Conservation (phyloP, 2,113 vertebrate species). For the Plecturocebus donacophilus region DNA sequence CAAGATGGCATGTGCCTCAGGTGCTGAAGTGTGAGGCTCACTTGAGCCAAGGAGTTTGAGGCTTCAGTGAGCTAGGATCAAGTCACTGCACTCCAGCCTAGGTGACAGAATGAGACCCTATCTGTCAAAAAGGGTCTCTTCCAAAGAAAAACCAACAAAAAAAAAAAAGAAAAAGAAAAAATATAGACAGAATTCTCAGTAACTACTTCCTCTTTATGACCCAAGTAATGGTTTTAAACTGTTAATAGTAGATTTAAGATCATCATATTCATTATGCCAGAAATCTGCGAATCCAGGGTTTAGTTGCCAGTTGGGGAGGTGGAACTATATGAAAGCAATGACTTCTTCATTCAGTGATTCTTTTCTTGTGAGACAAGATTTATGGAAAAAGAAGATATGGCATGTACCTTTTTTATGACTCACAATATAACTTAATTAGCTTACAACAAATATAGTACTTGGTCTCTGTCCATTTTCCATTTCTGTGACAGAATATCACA, state of each 20-base stretch:
- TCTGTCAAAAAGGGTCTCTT: too few relatives aligned
- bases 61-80: too few relatives aligned
- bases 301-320: background rate
- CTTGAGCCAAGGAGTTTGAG: too few relatives aligned
- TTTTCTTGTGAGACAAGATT: conserved; percentile 15
- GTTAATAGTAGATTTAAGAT: background rate
- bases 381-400: background rate
- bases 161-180: background rate
- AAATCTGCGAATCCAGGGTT: background rate
- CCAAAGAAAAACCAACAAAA: too few relatives aligned
- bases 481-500: background rate
- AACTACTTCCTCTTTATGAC: background rate
- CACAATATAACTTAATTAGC: background rate
- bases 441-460: background rate
- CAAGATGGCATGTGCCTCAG: too few relatives aligned
- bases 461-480: background rate
- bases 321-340: background rate
- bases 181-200: background rate
- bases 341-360: background rate
- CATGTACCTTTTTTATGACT: background rate
- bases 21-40: too few relatives aligned
- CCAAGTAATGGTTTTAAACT: background rate
- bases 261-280: background rate
- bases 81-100: too few relatives aligned
- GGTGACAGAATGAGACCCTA: too few relatives aligned